These are phyloP conservation scores for Pseudochirops corinnae DNA, from an alignment of 2,797 vertebrate species.

Conservation along the genomic window DNA sequence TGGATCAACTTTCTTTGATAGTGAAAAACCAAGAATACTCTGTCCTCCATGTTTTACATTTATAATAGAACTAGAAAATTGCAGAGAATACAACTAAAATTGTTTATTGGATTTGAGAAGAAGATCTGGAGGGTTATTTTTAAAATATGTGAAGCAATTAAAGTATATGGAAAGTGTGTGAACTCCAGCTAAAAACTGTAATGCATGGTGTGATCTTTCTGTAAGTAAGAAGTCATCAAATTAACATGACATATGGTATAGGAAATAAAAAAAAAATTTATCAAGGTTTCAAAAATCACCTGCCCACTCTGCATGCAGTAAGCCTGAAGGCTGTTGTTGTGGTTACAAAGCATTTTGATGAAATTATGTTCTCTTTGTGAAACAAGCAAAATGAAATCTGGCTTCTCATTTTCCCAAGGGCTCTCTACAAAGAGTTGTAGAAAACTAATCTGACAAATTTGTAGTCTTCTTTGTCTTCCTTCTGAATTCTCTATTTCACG, in stretches of 20 bases:
- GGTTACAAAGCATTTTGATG: slow-evolving; percentile 12
- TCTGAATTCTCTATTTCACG: neutral
- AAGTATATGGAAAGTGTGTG: slow-evolving; percentile 27
- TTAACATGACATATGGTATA: slow-evolving; percentile 26
- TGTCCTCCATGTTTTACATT: no score
- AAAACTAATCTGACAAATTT: neutral
- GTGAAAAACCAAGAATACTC: no score
- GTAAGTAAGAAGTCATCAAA: neutral
- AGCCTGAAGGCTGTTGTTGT: slow-evolving; percentile 2
- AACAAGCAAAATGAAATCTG: slow-evolving; percentile 23
- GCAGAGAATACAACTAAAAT: neutral
- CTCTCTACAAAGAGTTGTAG: neutral
- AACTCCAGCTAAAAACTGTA: neutral
- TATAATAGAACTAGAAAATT: no score
- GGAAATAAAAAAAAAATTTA: neutral
- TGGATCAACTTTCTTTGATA: no score
- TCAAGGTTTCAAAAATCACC: slow-evolving; percentile 1
- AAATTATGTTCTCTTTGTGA: slow-evolving; percentile 15
- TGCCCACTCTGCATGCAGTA: neutral
- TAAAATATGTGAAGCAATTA: neutral
- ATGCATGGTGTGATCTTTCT: neutral
- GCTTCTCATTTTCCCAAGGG: slow-evolving; percentile 9
- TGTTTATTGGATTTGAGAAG: neutral
- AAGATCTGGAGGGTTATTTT: neutral
- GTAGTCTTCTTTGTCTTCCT: slow-evolving; percentile 16